Percentiles rank a stretch among this genome's conserved stretches.
Evolutionary conservation across 2,797 vertebrate species (phyloP).

Genomic region (Apodemus agrarius): DNA sequence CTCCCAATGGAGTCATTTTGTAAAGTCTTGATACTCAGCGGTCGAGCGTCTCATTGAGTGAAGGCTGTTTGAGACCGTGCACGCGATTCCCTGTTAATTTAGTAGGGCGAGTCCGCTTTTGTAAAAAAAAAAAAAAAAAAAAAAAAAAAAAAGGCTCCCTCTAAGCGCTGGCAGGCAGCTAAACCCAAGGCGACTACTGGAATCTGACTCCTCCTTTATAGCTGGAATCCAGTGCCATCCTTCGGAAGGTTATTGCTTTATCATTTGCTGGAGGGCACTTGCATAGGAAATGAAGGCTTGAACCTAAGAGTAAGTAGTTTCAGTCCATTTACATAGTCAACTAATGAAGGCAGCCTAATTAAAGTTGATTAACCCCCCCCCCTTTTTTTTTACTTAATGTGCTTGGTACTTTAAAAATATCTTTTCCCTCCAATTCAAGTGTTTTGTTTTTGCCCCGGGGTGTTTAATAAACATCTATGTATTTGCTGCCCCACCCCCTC

Average conservation of each 20-base stretch:
- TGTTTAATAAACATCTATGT: slow-evolving; percentile 21
- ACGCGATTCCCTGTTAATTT: slow-evolving; percentile 15
- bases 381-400: slow-evolving; percentile 43
- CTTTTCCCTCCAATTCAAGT: slow-evolving; percentile 21
- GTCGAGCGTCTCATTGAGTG: slow-evolving; percentile 3
- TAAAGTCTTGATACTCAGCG: slow-evolving; percentile 12
- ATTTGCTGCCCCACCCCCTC: background rate
- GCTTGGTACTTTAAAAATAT: slow-evolving; percentile 20
- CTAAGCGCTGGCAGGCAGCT: slow-evolving; percentile 33
- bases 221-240: slow-evolving; percentile 67
- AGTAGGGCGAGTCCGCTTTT: slow-evolving; percentile 43
- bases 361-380: slow-evolving; percentile 3
- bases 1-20: slow-evolving; percentile 1
- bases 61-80: slow-evolving; percentile 3
- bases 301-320: slow-evolving; percentile 38
- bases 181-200: slow-evolving; percentile 72
- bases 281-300: slow-evolving; percentile 59
- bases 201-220: slow-evolving; percentile 66
- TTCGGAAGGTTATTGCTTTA: slow-evolving; percentile 49
- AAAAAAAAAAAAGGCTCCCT: background rate
- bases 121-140: too few species aligned
- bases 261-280: slow-evolving; percentile 64
- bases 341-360: slow-evolving; percentile 52
- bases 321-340: background rate
- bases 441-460: slow-evolving; percentile 31